A percentile compares a stretch with the other conserved stretches of the same genome.
Evolutionary conservation across 2,888 invertebrate genomes (phyloP).

Genomic region (Cheiracanthium punctorium): DNA sequence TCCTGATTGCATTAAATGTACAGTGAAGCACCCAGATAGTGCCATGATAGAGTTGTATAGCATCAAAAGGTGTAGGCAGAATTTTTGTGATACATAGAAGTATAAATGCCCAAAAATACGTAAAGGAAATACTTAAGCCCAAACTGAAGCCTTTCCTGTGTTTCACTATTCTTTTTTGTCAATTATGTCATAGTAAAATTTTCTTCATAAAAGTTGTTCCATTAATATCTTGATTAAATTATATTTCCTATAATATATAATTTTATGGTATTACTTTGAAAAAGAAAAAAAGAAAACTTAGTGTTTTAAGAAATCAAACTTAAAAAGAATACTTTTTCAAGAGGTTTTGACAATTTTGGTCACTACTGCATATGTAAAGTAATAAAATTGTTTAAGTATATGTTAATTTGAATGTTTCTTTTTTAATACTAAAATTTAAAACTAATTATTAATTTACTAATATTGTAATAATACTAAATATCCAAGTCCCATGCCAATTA

Average conservation of each 20-base stretch:
- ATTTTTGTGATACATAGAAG: conserved; percentile 19
- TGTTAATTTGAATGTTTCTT: no score
- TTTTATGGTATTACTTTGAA: no score
- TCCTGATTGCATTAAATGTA: conserved; percentile 26
- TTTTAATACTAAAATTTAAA: no score
- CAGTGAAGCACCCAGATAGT: conserved; percentile 6
- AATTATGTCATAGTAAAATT: neutral
- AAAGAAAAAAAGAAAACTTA: no score
- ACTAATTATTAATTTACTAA: no score
- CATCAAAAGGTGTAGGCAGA: conserved; percentile 17
- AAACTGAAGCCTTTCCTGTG: conserved; percentile 14
- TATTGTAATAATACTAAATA: no score
- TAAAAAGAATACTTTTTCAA: neutral
- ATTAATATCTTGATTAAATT: no score
- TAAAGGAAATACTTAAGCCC: conserved; percentile 19
- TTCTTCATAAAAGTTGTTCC: neutral
- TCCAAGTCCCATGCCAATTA: no score
- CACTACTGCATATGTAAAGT: no score
- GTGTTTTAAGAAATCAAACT: neutral
- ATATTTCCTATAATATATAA: no score
- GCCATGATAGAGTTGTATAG: neutral
- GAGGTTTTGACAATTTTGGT: neutral
- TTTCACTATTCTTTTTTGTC: neutral
- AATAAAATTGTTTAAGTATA: no score
- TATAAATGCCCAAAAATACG: conserved; percentile 22